Evolutionary conservation across 2,797 vertebrate species (phyloP), one percentile per base, ranked within the genome.

Genomic region (Melanotaenia maccullochi): DNA sequence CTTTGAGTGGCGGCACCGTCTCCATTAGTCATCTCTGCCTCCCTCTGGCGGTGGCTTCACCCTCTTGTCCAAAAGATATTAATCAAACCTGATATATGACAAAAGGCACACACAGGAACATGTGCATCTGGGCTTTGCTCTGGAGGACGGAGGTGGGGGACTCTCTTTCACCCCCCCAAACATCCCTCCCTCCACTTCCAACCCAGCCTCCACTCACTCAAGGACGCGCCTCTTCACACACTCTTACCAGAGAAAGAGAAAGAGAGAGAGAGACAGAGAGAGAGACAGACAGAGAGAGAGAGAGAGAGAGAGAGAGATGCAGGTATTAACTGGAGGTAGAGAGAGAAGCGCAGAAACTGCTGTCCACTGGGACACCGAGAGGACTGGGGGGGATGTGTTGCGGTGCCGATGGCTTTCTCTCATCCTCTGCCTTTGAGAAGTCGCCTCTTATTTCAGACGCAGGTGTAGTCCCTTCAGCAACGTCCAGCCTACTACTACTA

Each of bases 401-500:
- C 54, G 16, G 64, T 73, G 58, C 74, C 44, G 69, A 78, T 76
- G 78, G 51, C 61, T 80, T 18, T 78, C 59, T 9, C 18, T 51
- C 61, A 22, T 32, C 42, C 13, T 58, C 70, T n/a, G 30, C 59
- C 38, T 25, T 4, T 16, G 55, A 73, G 54, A 72, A 81, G 59
- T 80, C 76, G 72, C 32, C 35, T 74, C 58, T 36, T 55, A 20
- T 61, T 75, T 58, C 65, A 82, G 67, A 63, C 76, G 75, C 92
- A 92, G 88, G 92, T 93, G 89, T 80, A 79, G 64, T 71, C 58
- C 70, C 70, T 18, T 32, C 32, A 12, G 11, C 51, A 54, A 14
- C 59, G 44, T 56, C 58, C 32, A 60, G 28, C 60, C 56, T 28
- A 4, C 74, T 40, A 4, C 74, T 40, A 49, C 69, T 51, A 66